Percentiles rank a stretch among this genome's conserved stretches.
Evolutionary conservation across 2,113 vertebrate genomes (phyloP).

Genomic region (Orthonyx spaldingii): DNA sequence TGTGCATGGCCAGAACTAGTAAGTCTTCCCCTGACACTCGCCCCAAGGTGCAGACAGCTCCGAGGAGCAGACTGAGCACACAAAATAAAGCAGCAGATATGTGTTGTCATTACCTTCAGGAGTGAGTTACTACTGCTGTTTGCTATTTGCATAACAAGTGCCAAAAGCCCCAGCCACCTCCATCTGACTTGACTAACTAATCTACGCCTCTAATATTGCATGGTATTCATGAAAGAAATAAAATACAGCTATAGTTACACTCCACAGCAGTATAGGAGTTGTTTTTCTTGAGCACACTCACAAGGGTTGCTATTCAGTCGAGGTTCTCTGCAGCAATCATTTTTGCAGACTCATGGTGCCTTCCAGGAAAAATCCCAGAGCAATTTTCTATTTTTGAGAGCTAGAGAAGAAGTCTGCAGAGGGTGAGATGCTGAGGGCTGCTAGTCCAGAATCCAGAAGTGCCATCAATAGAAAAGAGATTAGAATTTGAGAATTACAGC

Average conservation of each 20-base stretch:
- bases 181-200: neutral
- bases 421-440: neutral
- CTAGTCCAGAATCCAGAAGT: neutral
- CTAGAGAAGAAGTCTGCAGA: neutral
- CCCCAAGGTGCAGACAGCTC: constrained; percentile 1
- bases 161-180: neutral
- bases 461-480: neutral
- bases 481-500: neutral
- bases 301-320: neutral
- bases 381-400: constrained; percentile 11
- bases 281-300: neutral
- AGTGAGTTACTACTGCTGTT: neutral
- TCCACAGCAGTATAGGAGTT: neutral
- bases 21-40: neutral
- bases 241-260: neutral
- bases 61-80: neutral
- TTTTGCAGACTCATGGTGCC: neutral
- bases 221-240: neutral
- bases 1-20: neutral
- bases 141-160: neutral
- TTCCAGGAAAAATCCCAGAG: constrained; percentile 33
- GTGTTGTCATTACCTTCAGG: neutral
- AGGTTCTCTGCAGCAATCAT: neutral
- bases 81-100: neutral
- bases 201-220: neutral